Evolutionary conservation across 2,888 invertebrate species (phyloP), one percentile per base, ranked within the genome.

Genomic region (Xestia rhomboidea): DNA sequence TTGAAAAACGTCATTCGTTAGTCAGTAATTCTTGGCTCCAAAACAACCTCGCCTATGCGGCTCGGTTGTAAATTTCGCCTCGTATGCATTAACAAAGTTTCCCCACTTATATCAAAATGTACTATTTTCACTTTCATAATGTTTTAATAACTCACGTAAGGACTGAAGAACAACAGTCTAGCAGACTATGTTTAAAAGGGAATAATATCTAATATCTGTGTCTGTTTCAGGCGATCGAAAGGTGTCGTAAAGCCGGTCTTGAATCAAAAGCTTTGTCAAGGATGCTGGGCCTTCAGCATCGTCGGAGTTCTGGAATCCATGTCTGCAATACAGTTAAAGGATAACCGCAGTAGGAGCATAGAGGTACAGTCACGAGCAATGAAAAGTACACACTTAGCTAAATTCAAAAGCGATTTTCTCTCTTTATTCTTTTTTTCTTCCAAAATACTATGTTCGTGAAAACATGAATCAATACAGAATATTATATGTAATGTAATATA

Each of bases 221-320:
- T 49, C 49, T 10, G n/a, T 71, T 78, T 34, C 91, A 98, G 98
- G 98, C 95, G 98, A 83, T 91, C 94, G 0, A 95, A 96, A 81
- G 97, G 97, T 51, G 96, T 97, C 1, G 94, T 98, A 2, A 97
- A 97, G 0, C 93, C 97, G 0, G 97, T 98, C 0, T 95, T 97
- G 70, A 97, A 97, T 90, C 98, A 98, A 91, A 97, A 97, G 46
- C 85, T 89, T 24, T 98, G 98, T 93, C 97, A 97, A 2, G 98
- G 97, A 1, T 98, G 98, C 91, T 98, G 98, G 98, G 98, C 98
- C 0, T 98, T 98, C 90, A 97, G 98, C 88, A 97, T 97, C 0
- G 96, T 98, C 6, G 98, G 98, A 86, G 97, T 97, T 15, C 96
- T 98, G 76, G 98, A 98, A 93, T 97, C 98, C 0, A 98, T 98